Conservation (phyloP, 2,797 vertebrate genomes). For the Petrocephalus schoutedeni region DNA sequence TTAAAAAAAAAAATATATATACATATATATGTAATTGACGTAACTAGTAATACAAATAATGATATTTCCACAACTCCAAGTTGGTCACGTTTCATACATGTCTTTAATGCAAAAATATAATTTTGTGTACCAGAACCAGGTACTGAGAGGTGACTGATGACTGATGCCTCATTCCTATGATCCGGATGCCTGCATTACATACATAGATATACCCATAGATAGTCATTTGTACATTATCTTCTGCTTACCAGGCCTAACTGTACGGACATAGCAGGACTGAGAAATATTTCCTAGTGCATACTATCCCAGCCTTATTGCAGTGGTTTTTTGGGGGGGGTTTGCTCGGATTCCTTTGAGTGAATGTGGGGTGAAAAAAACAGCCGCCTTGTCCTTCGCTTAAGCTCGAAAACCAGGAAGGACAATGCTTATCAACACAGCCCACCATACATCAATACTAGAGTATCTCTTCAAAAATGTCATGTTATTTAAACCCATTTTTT, state of each 20-base stretch:
- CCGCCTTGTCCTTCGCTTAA: neutral
- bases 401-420: neutral
- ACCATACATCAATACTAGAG: neutral
- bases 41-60: neutral
- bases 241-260: neutral
- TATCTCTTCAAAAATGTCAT: neutral
- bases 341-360: neutral
- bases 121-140: neutral
- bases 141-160: neutral
- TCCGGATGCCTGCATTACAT: neutral
- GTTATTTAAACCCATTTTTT: constrained; percentile 32
- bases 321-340: neutral
- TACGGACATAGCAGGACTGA: neutral
- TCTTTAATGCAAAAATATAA: neutral
- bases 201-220: neutral
- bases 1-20: no score
- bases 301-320: neutral
- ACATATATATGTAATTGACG: neutral
- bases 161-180: neutral
- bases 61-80: neutral
- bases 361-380: neutral
- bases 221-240: neutral
- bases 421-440: neutral
- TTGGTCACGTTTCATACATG: neutral
- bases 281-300: neutral